Evolutionary conservation across 2,113 vertebrate species (phyloP).

Genomic region (Ammodramus savannarum): DNA sequence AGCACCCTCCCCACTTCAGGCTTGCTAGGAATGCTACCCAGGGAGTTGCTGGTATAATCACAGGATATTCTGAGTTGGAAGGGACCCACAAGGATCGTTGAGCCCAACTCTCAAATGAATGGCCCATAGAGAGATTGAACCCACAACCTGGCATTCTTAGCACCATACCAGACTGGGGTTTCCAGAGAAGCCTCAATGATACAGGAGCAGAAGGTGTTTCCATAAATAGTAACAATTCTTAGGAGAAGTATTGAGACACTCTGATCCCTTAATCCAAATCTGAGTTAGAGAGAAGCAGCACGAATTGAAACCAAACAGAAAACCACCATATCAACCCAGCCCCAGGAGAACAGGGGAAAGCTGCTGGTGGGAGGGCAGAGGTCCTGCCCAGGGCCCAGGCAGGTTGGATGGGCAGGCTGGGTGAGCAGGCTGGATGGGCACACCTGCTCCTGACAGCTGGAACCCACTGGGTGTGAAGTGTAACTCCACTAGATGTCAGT

Average conservation of each 20-base stretch:
- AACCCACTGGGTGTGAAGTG: background rate
- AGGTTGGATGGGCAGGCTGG: background rate
- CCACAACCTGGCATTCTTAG: background rate
- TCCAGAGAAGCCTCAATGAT: background rate
- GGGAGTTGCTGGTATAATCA: background rate
- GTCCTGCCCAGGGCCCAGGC: background rate
- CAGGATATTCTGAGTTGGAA: background rate
- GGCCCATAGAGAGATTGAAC: background rate
- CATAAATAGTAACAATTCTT: background rate
- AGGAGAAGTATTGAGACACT: background rate
- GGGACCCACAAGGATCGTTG: background rate
- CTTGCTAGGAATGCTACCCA: background rate
- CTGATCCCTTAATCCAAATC: background rate
- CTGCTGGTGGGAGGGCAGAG: background rate
- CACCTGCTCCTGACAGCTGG: background rate
- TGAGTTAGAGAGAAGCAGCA: background rate
- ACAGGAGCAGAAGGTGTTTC: background rate
- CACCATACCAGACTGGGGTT: background rate
- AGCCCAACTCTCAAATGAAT: background rate
- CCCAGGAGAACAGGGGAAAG: background rate
- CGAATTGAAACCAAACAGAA: background rate
- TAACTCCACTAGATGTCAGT: constrained; percentile 69
- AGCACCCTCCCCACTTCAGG: background rate
- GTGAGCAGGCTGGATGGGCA: background rate
- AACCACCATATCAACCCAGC: background rate